These are phyloP conservation scores for Saccostrea cuccullata DNA, from an alignment of 1,140 invertebrate genomes.

Conservation along the genomic window DNA sequence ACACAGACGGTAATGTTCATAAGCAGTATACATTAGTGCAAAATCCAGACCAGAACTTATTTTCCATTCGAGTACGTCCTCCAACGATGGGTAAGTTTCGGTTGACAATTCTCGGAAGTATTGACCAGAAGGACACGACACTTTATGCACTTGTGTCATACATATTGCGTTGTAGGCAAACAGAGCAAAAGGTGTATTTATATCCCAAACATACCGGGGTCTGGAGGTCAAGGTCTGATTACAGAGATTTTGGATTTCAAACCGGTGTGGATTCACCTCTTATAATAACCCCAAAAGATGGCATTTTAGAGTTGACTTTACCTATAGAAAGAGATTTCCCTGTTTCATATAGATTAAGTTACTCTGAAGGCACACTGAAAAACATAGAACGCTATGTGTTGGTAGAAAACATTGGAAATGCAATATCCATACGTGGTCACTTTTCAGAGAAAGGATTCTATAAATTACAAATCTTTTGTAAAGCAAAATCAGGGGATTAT, in stretches of 20 bases:
- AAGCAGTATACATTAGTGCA: conserved; percentile 44
- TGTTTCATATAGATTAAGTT: neutral
- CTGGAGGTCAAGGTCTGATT: too few species aligned
- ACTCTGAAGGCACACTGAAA: neutral
- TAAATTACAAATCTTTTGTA: conserved; percentile 37
- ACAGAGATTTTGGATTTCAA: conserved; percentile 43
- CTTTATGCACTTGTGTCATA: conserved; percentile 26
- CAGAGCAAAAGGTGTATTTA: neutral
- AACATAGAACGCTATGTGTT: conserved; percentile 23
- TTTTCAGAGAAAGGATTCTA: conserved; percentile 36
- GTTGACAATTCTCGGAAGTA: conserved; percentile 28
- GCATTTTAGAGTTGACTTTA: conserved; percentile 9
- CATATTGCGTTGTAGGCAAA: conserved; percentile 25
- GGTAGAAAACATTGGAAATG: neutral
- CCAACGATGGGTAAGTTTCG: conserved; percentile 35
- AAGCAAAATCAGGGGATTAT: neutral
- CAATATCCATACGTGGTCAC: neutral
- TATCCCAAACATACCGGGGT: conserved; percentile 39
- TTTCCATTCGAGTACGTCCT: conserved; percentile 26
- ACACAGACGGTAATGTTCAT: conserved; percentile 41
- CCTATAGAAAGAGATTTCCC: neutral
- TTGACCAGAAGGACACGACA: neutral
- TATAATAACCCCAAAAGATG: conserved; percentile 7
- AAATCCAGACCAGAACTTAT: conserved; percentile 4
- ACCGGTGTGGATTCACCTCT: neutral